A percentile compares a stretch with the other conserved stretches of the same genome.
These are phyloP conservation scores for Nestor notabilis DNA, from an alignment of 2,113 vertebrate genomes.

Conservation along the genomic window DNA sequence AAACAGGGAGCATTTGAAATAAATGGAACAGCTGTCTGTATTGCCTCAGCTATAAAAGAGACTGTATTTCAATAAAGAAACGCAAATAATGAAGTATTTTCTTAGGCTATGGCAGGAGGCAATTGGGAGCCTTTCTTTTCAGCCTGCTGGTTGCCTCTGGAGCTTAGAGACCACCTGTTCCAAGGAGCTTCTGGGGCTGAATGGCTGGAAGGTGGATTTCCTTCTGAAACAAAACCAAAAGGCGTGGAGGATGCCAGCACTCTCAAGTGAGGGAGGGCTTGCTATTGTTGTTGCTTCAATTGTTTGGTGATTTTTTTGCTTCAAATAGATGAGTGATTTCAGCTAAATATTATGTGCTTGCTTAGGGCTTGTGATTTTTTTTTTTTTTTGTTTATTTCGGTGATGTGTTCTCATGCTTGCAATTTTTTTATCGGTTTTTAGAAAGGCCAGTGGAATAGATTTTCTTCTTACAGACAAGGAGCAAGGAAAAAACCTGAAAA, in stretches of 20 bases:
- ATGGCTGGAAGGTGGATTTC: conserved; percentile 28
- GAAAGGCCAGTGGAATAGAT: neutral
- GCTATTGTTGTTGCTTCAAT: neutral
- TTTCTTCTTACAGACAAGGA: neutral
- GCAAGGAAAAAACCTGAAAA: neutral
- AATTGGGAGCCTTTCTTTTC: conserved; percentile 36
- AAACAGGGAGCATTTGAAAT: conserved; percentile 55
- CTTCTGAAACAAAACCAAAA: conserved; percentile 4
- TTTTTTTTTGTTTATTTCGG: neutral
- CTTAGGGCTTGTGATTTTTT: neutral
- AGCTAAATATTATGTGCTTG: neutral
- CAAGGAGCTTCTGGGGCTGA: conserved; percentile 24
- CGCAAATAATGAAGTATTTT: conserved; percentile 55
- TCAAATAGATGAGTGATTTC: neutral
- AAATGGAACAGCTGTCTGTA: conserved; percentile 65
- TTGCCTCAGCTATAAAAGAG: conserved; percentile 53
- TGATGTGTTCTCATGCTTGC: neutral
- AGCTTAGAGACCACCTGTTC: conserved; percentile 66
- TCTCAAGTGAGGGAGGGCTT: neutral
- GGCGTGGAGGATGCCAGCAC: neutral
- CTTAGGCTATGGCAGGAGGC: neutral
- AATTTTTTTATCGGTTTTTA: neutral
- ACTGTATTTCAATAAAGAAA: conserved; percentile 71
- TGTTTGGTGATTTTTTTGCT: neutral
- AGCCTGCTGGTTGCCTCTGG: neutral